Evolutionary conservation across 30 jellyfish, hydroid and myxozoan species (phyloP).

Genomic region (Phacellophora camtschatica): DNA sequence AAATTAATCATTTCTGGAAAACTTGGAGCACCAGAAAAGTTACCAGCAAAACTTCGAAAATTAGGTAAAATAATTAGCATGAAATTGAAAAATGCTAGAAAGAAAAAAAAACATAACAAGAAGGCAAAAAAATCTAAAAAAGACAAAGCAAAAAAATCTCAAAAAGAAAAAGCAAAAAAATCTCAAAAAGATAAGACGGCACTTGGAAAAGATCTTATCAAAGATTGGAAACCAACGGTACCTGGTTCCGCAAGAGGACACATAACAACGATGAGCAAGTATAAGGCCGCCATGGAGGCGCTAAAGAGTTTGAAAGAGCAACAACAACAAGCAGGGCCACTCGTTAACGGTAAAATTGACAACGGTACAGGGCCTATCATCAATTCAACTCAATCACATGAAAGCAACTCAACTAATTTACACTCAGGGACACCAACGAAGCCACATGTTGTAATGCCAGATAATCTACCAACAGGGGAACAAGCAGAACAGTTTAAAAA

Average conservation of each 20-base stretch:
- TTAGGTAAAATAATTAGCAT: conserved; percentile 51
- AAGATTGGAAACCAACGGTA: conserved; percentile 57
- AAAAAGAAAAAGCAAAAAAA: conserved; percentile 34
- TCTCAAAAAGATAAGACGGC: conserved; percentile 29
- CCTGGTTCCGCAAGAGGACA: conserved; percentile 44
- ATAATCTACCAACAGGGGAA: conserved; percentile 54
- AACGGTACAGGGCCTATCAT: too few relatives aligned
- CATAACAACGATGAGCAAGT: conserved; percentile 55
- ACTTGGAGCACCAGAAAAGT: conserved; percentile 26
- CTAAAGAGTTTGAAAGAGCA: conserved; percentile 35
- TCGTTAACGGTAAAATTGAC: background rate
- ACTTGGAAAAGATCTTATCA: too few relatives aligned
- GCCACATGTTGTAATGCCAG: conserved; percentile 66
- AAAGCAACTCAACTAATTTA: background rate
- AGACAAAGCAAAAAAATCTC: background rate
- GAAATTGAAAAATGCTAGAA: conserved; percentile 46
- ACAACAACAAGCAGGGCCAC: conserved; percentile 27
- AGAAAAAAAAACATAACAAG: conserved; percentile 5
- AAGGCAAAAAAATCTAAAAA: conserved; percentile 18
- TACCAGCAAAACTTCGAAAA: conserved; percentile 49
- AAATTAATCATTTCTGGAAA: conserved; percentile 40
- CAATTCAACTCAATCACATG: background rate
- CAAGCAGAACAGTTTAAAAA: conserved; percentile 73
- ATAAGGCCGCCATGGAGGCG: conserved; percentile 65
- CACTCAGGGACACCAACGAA: conserved; percentile 28